A percentile compares a stretch with the other conserved stretches of the same genome.
phyloP scores from a whole-genome alignment of 2,888 invertebrate genomes.

The Lithophane leautieri region DNA sequence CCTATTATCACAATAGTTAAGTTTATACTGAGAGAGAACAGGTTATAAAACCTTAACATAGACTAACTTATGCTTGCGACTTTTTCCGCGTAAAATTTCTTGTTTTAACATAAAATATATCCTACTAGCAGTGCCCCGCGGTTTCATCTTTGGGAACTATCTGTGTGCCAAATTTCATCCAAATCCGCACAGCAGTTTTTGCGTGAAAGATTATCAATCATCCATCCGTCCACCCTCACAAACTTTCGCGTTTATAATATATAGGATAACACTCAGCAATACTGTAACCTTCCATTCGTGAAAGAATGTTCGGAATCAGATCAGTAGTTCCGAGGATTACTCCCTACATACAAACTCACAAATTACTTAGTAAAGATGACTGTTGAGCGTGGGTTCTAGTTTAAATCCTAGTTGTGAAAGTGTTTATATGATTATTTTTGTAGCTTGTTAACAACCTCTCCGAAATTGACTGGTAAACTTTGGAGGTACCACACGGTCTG shows the following conservation, averaged over 20 bases:
- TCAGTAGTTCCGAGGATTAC: not conserved
- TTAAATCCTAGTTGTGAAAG: not conserved
- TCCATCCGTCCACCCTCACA: too few relatives aligned
- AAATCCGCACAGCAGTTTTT: too few relatives aligned
- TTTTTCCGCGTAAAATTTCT: not conserved
- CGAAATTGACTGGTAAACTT: not conserved
- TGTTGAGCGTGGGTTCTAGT: not conserved
- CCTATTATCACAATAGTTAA: not conserved
- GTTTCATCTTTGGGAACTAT: too few relatives aligned
- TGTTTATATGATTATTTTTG: not conserved
- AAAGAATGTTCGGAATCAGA: not conserved
- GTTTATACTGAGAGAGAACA: not conserved
- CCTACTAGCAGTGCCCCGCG: too few relatives aligned
- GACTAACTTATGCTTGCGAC: not conserved
- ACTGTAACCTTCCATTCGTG: not conserved
- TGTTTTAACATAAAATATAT: too few relatives aligned
- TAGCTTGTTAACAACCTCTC: too few relatives aligned
- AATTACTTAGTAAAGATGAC: too few relatives aligned
- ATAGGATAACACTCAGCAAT: too few relatives aligned
- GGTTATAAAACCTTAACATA: not conserved
- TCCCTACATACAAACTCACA: not conserved
- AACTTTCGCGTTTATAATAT: too few relatives aligned
- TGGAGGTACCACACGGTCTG: not conserved
- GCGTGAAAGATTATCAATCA: too few relatives aligned
- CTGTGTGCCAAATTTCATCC: too few relatives aligned